Percentiles rank a stretch among this genome's conserved stretches.
These are phyloP conservation scores for Teinopalpus imperialis DNA, from an alignment of 2,888 invertebrate genomes.

Conservation along the genomic window DNA sequence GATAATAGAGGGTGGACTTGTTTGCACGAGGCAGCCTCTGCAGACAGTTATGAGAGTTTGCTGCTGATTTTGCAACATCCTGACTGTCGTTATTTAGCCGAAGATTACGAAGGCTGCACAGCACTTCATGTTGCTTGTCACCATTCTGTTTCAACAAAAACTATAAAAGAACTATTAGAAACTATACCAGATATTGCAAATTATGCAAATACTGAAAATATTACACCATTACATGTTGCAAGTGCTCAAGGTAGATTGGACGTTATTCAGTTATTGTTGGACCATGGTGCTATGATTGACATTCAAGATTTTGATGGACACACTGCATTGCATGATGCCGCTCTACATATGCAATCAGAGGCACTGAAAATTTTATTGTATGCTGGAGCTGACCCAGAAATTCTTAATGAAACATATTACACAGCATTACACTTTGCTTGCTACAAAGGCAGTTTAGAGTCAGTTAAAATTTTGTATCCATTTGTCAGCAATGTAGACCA, in stretches of 20 bases:
- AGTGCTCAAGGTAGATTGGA: slow-evolving; percentile 63
- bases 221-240: slow-evolving; percentile 69
- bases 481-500: slow-evolving; percentile 65
- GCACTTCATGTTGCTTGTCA: slow-evolving; percentile 71
- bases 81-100: slow-evolving; percentile 54
- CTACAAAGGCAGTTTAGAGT: slow-evolving; percentile 55
- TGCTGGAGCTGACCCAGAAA: slow-evolving; percentile 66
- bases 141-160: slow-evolving; percentile 53
- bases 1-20: slow-evolving; percentile 81
- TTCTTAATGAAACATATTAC: slow-evolving; percentile 58
- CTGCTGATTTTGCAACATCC: slow-evolving; percentile 57
- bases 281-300: slow-evolving; percentile 65
- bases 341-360: slow-evolving; percentile 48
- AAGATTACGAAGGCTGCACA: slow-evolving; percentile 76
- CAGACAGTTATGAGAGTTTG: slow-evolving; percentile 62
- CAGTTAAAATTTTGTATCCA: slow-evolving; percentile 52
- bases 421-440: slow-evolving; percentile 73
- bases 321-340: slow-evolving; percentile 73
- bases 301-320: slow-evolving; percentile 76
- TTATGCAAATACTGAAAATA: slow-evolving; percentile 68
- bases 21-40: slow-evolving; percentile 74
- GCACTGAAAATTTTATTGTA: slow-evolving; percentile 57
- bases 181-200: slow-evolving; percentile 62
- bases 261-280: slow-evolving; percentile 58
- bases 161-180: slow-evolving; percentile 57